Base-by-base conservation (phyloP, 2,797 vertebrate genomes). In the Denticeps clupeoides region DNA sequence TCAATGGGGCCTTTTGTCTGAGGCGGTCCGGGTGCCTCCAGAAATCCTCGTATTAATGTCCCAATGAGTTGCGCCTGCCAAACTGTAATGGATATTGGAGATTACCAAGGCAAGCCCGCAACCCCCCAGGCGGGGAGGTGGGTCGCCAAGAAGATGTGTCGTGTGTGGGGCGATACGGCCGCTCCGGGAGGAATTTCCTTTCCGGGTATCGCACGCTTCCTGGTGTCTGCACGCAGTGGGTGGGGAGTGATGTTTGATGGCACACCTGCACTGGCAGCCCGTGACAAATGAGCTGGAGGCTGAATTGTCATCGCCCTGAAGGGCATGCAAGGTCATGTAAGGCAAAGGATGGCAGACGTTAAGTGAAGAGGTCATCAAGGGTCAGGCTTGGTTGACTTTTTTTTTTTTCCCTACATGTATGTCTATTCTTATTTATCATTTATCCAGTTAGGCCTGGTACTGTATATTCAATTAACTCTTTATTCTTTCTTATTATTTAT, bases 1-100 rank as follows among this genome's bases (percentile, higher is more conserved):
- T 52, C 66, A 78, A 62, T 81, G 80, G 71, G 60, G 50, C 40
- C 67, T 67, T 80, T 82, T 84, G 72, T 80, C 45, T 67, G 47
- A 59, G 37, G 21, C 25, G 31, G 41, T 29, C 44, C 49, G 47
- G 53, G 61, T 47, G 49, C 46, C 41, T 47, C 50, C 49, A 47
- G 65, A 72, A 56, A 59, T 58, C 65, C 65, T 26, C 45, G 56
- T 56, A 53, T 65, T 72, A 49, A 56, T 41, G 35, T 53, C 53
- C 61, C 53, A 70, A 71, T 64, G 58, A 64, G 64, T 65, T 49
- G 55, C 64, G 52, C 60, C 61, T 73, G 59, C 44, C 66, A 68
- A 63, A 60, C 56, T 65, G 64, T 76, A 67, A 72, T 60, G 38
- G 42, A 66, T 57, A 58, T 43, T 16, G 23, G 37, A 45, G 49